Percentiles rank a stretch among this genome's conserved stretches.
Conservation (phyloP, 2,888 invertebrate species). For the Actias luna region DNA sequence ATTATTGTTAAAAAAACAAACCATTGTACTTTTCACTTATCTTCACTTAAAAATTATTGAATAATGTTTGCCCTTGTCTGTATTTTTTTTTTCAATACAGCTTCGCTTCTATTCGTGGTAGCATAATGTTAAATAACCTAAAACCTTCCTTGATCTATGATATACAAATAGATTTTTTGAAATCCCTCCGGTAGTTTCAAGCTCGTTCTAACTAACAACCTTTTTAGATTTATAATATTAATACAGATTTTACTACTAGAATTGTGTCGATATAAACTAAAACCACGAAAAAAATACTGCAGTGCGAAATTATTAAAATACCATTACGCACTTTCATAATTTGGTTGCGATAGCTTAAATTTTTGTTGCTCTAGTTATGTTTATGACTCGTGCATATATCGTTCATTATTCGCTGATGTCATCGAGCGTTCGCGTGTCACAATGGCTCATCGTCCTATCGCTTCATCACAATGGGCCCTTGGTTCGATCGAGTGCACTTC, state of each 20-base stretch:
- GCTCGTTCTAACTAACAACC: neutral
- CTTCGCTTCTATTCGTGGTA: too few species aligned
- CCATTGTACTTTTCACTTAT: too few species aligned
- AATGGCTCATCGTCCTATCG: conserved; percentile 20
- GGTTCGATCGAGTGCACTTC: conserved; percentile 39
- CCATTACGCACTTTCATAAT: neutral
- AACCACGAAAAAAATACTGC: neutral
- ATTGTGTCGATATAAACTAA: neutral
- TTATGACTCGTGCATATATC: conserved; percentile 13
- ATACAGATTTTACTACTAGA: too few species aligned
- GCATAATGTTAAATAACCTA: too few species aligned
- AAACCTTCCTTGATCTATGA: too few species aligned
- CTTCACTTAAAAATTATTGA: too few species aligned
- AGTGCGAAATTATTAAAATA: neutral
- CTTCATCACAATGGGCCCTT: conserved; percentile 36
- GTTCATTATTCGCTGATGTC: conserved; percentile 55
- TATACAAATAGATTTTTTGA: too few species aligned
- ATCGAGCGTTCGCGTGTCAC: conserved; percentile 26
- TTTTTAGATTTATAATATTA: too few species aligned
- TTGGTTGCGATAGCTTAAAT: neutral
- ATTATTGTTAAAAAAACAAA: too few species aligned
- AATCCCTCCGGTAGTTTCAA: too few species aligned
- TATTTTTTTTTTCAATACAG: too few species aligned
- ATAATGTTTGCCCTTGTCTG: too few species aligned
- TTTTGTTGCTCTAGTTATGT: neutral